Base-by-base conservation (phyloP, 2,888 invertebrate species). In the Podotricha telesiphe region DNA sequence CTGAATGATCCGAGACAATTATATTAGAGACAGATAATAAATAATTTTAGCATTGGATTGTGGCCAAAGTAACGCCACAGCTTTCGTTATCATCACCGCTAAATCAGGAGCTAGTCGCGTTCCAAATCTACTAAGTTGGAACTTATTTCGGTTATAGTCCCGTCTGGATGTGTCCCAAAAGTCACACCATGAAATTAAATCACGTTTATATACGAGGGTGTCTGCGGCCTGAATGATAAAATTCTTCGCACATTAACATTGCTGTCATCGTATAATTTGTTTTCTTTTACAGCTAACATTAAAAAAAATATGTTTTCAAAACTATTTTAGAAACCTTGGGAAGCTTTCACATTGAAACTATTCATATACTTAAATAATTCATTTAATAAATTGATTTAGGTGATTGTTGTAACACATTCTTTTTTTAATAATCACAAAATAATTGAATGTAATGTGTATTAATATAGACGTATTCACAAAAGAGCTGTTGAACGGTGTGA, bases 11-110 rank as follows among this genome's bases (percentile, higher is more conserved):
- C 59, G 58, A 59, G 66, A 64, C 67, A 69, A 59, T 65, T 63
- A 64, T 64, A 55, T 55, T 53, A 45, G 59, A 53, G 71, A 69
- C 63, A 61, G 59, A 55, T 68, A 65, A 56, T 72, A 68, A 68
- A 70, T 70, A 70, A 72, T 72, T 68, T 70, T 70, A 70, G 65
- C 40, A 62, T 72, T 72, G 72, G 72, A 68, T 15, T 42, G 45
- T 50, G 62, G 72, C 72, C 72, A 72, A 65, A 67, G 58, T 55
- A 50, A 34, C 19, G 34, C 62, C 61, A 68, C 51, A 45, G 40
- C 48, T 64, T 56, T 63, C 37, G 37, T 61, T 64, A 53, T 53
- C 68, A 67, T 72, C 72, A 72, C 65, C 65, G 67, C 72, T 70
- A 70, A 65, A 65, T 72, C 67, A 68, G 65, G 67, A 62, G 62